Evolutionary conservation across 2,888 invertebrate species (phyloP).

Genomic region (Chloromyia formosa): DNA sequence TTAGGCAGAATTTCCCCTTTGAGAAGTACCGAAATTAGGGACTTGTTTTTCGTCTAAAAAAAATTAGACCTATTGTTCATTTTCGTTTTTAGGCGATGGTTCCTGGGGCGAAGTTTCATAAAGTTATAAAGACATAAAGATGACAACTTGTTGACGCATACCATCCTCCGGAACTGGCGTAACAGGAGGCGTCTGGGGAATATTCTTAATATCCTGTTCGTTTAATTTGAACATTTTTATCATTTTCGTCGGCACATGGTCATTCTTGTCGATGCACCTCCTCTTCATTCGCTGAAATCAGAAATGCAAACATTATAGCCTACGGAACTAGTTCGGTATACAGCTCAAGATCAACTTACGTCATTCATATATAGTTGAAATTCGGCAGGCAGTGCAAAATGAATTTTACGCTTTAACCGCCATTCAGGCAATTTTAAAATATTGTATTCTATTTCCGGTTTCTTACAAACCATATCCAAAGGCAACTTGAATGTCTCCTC

Average conservation of each 20-base stretch:
- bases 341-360: constrained; percentile 53
- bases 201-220: constrained; percentile 47
- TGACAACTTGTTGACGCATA: too few species aligned
- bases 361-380: constrained; percentile 55
- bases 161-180: constrained; percentile 51
- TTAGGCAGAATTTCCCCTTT: too few species aligned
- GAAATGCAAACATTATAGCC: background rate
- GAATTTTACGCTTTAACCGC: constrained; percentile 50
- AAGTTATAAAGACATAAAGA: too few species aligned
- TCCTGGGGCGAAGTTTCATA: too few species aligned
- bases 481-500: constrained; percentile 47
- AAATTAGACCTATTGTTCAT: too few species aligned
- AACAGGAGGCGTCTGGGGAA: constrained; percentile 50
- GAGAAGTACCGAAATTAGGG: too few species aligned
- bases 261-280: background rate
- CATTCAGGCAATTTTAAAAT: constrained; percentile 54
- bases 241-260: background rate
- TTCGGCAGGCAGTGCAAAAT: constrained; percentile 55
- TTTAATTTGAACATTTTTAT: constrained; percentile 42
- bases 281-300: constrained; percentile 31
- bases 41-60: too few species aligned
- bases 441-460: constrained; percentile 51
- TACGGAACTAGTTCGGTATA: background rate
- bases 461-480: constrained; percentile 48
- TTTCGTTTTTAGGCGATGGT: too few species aligned